phyloP scores from a whole-genome alignment of 2,888 invertebrate species.

The Lydus trimaculatus region DNA sequence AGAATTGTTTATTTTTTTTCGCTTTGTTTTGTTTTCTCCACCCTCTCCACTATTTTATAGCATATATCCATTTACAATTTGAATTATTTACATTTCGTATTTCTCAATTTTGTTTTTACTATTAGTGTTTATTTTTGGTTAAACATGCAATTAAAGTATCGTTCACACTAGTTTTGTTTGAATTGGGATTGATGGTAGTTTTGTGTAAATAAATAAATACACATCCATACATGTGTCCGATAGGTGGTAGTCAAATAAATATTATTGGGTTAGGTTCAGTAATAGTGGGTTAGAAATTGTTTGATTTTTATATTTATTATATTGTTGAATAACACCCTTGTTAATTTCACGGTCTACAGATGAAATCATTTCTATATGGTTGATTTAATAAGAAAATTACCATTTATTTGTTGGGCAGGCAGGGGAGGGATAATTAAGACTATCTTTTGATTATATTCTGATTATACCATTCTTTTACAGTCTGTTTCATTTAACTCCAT shows the following conservation, averaged over 20 bases:
- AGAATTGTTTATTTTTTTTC: slow-evolving; percentile 9
- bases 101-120: slow-evolving; percentile 7
- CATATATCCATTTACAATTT: background rate
- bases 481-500: too few relatives aligned
- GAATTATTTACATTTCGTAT: background rate
- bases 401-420: background rate
- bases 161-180: slow-evolving; percentile 8
- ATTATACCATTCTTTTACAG: too few relatives aligned
- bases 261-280: slow-evolving; percentile 11
- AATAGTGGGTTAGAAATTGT: background rate
- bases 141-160: slow-evolving; percentile 6
- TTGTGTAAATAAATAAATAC: background rate
- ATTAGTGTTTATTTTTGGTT: slow-evolving; percentile 1
- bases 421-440: too few relatives aligned
- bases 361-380: slow-evolving; percentile 19
- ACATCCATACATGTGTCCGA: background rate
- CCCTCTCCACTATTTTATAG: background rate
- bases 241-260: slow-evolving; percentile 10
- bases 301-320: background rate
- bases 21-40: background rate
- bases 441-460: too few relatives aligned
- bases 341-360: slow-evolving; percentile 28
- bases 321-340: slow-evolving; percentile 2
- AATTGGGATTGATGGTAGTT: background rate
- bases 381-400: background rate